These are phyloP conservation scores for Brachirus orientalis DNA, from an alignment of 2,113 vertebrate genomes.

Conservation along the genomic window DNA sequence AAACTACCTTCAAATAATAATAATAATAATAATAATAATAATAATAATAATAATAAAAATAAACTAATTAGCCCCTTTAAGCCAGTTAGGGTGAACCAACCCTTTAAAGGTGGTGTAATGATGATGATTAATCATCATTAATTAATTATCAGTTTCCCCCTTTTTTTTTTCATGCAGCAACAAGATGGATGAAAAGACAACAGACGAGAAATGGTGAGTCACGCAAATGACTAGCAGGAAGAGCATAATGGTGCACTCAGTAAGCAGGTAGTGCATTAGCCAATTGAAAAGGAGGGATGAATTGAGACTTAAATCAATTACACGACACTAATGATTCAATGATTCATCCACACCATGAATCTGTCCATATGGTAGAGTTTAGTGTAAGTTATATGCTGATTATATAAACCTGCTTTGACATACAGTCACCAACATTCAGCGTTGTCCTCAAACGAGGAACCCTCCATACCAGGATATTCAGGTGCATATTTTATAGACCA, in stretches of 20 bases:
- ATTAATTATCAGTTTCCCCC: too few species aligned
- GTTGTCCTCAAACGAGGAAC: constrained; percentile 11
- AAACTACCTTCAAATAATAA: too few species aligned
- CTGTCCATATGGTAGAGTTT: background rate
- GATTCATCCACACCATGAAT: constrained; percentile 32
- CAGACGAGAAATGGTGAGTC: constrained; percentile 26
- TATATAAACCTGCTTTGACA: constrained; percentile 16
- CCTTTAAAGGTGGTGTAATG: too few species aligned
- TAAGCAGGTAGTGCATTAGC: constrained; percentile 54
- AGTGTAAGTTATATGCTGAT: constrained; percentile 7
- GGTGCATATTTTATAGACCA: constrained; percentile 42
- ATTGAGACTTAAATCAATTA: constrained; percentile 49
- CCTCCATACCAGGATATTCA: constrained; percentile 30
- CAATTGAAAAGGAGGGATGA: constrained; percentile 47
- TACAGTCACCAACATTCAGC: constrained; percentile 12
- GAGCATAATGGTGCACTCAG: constrained; percentile 3
- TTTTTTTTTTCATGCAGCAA: constrained; percentile 14
- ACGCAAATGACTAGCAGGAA: constrained; percentile 14
- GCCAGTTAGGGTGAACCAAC: too few species aligned
- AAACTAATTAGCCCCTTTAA: too few species aligned
- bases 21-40: too few species aligned
- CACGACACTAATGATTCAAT: constrained; percentile 41
- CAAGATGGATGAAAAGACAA: constrained; percentile 5
- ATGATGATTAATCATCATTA: too few species aligned
- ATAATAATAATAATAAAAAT: too few species aligned